Conservation (phyloP, 2,888 invertebrate species). For the Sepioteuthis lessoniana region DNA sequence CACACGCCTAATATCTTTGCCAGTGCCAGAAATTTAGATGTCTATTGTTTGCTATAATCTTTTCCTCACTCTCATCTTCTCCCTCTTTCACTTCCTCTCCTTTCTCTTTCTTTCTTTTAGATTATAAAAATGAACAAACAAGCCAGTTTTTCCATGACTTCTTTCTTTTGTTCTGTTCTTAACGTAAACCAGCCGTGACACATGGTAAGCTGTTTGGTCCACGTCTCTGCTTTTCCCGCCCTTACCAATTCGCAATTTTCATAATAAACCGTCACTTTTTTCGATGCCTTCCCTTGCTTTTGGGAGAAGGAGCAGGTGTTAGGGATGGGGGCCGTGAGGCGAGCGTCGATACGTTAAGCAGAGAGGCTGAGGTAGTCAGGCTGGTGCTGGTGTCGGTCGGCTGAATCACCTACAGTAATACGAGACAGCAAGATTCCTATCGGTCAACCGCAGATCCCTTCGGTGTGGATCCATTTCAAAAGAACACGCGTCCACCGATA, state of each 20-base stretch:
- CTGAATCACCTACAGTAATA: not conserved
- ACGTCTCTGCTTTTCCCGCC: not conserved
- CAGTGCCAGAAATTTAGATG: too few species aligned
- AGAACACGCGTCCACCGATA: not conserved
- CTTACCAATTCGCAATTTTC: not conserved
- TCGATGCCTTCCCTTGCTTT: not conserved
- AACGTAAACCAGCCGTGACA: not conserved
- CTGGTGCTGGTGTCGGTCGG: not conserved
- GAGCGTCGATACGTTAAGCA: not conserved
- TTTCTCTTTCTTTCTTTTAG: too few species aligned
- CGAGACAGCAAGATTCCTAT: not conserved
- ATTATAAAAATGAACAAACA: too few species aligned
- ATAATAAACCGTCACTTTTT: not conserved
- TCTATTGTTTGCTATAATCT: too few species aligned
- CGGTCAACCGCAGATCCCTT: slow-evolving; percentile 9
- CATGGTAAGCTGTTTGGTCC: not conserved
- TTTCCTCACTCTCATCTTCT: too few species aligned
- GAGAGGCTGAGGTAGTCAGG: not conserved
- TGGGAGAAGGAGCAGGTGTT: not conserved
- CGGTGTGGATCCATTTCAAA: not conserved
- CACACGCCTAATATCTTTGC: too few species aligned
- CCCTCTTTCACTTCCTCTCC: too few species aligned
- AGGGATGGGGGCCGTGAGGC: not conserved
- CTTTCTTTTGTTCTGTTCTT: too few species aligned
- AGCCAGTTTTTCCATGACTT: too few species aligned